Evolutionary conservation across 2,113 vertebrate species (phyloP).

Genomic region (Aepyceros melampus): DNA sequence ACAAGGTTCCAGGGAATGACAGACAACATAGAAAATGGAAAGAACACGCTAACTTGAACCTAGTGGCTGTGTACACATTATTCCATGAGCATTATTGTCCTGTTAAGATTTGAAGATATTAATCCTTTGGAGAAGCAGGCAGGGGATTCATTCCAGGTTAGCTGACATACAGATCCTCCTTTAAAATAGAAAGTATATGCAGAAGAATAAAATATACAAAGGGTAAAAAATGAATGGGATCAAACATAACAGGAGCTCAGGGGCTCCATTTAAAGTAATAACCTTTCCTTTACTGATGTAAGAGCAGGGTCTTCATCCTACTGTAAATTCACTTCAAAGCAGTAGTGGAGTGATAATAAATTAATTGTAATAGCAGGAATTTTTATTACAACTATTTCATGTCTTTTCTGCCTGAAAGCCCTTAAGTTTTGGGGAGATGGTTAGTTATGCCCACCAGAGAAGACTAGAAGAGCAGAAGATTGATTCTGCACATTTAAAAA

Average conservation of each 20-base stretch:
- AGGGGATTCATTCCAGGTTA: slow-evolving; percentile 56
- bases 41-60: slow-evolving; percentile 51
- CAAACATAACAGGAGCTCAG: slow-evolving; percentile 1
- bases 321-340: slow-evolving; percentile 57
- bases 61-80: slow-evolving; percentile 53
- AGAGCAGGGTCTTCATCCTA: slow-evolving; percentile 56
- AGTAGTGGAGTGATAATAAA: slow-evolving; percentile 64
- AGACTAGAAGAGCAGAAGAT: slow-evolving; percentile 15
- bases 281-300: slow-evolving; percentile 56
- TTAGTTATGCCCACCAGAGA: slow-evolving; percentile 51
- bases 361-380: slow-evolving; percentile 55
- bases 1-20: background rate
- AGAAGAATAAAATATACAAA: slow-evolving; percentile 51
- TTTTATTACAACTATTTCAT: slow-evolving; percentile 60
- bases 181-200: slow-evolving; percentile 41
- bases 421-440: background rate
- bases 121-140: slow-evolving; percentile 35
- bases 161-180: slow-evolving; percentile 67
- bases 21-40: slow-evolving; percentile 14
- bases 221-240: slow-evolving; percentile 37
- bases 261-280: slow-evolving; percentile 46
- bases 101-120: slow-evolving; percentile 63
- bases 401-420: slow-evolving; percentile 59
- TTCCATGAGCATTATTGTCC: slow-evolving; percentile 65
- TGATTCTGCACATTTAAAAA: slow-evolving; percentile 11